phyloP scores from a whole-genome alignment of 2,797 vertebrate species.

The Rousettus madagascariensis region DNA sequence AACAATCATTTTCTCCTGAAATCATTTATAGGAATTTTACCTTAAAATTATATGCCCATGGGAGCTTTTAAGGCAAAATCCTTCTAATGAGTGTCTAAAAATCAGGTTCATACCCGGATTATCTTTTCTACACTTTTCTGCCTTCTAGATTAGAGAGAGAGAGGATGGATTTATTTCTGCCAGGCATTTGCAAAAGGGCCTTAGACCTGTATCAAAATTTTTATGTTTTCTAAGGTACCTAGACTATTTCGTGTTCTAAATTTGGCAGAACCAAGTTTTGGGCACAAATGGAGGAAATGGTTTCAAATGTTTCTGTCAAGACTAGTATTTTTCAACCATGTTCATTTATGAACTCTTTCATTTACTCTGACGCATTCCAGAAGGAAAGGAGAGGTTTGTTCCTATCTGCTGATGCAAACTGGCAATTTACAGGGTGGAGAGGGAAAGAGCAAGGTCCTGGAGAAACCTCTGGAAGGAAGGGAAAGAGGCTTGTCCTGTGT shows the following conservation, averaged over 20 bases:
- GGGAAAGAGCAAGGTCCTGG: background rate
- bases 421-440: conserved; percentile 67
- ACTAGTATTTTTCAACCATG: conserved; percentile 58
- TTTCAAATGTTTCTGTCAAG: conserved; percentile 64
- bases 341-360: conserved; percentile 73
- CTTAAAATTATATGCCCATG: background rate
- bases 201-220: background rate
- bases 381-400: conserved; percentile 43
- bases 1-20: conserved; percentile 6
- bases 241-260: conserved; percentile 39
- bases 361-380: conserved; percentile 37
- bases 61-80: background rate
- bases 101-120: background rate
- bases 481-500: background rate
- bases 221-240: conserved; percentile 16
- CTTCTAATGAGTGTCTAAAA: background rate
- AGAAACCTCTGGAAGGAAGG: conserved; percentile 36
- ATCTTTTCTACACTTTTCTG: background rate
- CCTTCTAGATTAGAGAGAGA: background rate
- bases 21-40: background rate
- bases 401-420: conserved; percentile 50
- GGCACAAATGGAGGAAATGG: conserved; percentile 60
- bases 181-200: background rate
- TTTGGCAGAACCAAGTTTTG: conserved; percentile 54
- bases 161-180: background rate